These are phyloP conservation scores for Lamprologus ornatipinnis DNA, from an alignment of 2,113 vertebrate species.

Conservation along the genomic window DNA sequence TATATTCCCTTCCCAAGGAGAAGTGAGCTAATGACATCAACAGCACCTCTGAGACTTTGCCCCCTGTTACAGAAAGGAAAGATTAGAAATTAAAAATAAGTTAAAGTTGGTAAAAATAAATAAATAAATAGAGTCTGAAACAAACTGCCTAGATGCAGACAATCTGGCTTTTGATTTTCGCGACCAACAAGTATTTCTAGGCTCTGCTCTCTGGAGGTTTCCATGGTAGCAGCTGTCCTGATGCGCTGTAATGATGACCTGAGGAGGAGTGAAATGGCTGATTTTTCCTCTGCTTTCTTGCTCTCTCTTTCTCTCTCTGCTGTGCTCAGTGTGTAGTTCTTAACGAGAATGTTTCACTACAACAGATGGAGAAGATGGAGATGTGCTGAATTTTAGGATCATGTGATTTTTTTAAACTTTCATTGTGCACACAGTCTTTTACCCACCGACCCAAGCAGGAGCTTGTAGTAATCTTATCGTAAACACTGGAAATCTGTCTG, in stretches of 20 bases:
- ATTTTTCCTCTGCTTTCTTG: not conserved
- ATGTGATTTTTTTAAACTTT: not conserved
- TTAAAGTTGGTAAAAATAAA: not conserved
- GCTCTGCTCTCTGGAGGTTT: not conserved
- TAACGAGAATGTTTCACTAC: not conserved
- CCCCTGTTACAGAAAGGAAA: not conserved
- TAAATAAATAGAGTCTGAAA: not conserved
- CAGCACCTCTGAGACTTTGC: not conserved
- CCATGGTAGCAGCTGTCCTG: not conserved
- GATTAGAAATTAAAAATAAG: not conserved
- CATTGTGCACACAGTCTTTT: not conserved
- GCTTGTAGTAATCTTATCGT: not conserved
- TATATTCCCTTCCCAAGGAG: not conserved
- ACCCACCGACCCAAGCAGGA: not conserved
- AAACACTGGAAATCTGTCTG: not conserved
- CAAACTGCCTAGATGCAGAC: not conserved
- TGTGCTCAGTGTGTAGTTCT: not conserved
- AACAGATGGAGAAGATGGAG: not conserved
- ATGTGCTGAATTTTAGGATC: not conserved
- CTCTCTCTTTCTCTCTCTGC: not conserved
- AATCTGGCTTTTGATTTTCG: not conserved
- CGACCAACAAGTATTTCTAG: not conserved
- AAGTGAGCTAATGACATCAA: not conserved
- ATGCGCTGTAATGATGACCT: not conserved
- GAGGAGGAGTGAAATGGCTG: not conserved